Evolutionary conservation across 2,797 vertebrate genomes (phyloP), one percentile per base, ranked within the genome.

Genomic region (Tachyglossus aculeatus): DNA sequence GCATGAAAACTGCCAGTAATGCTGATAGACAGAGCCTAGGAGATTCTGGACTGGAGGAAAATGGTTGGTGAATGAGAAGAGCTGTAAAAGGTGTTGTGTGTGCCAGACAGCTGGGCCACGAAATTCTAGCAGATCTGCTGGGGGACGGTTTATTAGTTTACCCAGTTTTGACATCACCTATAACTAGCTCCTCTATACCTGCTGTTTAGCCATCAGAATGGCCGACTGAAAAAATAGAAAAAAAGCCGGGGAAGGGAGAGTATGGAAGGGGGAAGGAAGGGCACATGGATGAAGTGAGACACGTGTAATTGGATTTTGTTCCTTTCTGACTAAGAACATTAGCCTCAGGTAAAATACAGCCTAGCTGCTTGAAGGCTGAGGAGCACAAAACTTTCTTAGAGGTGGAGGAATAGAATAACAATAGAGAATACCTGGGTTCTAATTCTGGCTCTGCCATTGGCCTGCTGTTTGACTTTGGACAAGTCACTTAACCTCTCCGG

Each of bases 291-390:
- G 2, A 76, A 76, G 73, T 14, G 50, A 70, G 41, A 44, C 32
- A 34, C 57, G 52, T 22, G 34, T 22, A 69, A 77, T 24, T 51
- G 39, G 45, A 69, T 43, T 9, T 10, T 29, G 25, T 44, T 22
- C 43, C 66, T 67, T 64, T 27, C 36, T 64, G 71, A 62, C 47
- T 77, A 67, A 73, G 43, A 61, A 43, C 6, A 57, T 84, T 71
- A 63, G 73, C 50, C 37, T 79, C 56, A 71, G 53, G 38, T 24
- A 55, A 31, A 43, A 31, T 54, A 45, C 19, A n/a, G n/a, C n/a
- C n/a, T 1, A 2, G 1, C 29, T 77, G 47, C 12, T 38, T 62
- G 12, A 64, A 75, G 63, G 77, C 61, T 12, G 3, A 83, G 31
- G 19, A 33, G 27, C 67, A 51, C 7, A 64, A 39, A 44, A 40